Conservation (phyloP, 2,113 vertebrate species). For the Eurypyga helias region DNA sequence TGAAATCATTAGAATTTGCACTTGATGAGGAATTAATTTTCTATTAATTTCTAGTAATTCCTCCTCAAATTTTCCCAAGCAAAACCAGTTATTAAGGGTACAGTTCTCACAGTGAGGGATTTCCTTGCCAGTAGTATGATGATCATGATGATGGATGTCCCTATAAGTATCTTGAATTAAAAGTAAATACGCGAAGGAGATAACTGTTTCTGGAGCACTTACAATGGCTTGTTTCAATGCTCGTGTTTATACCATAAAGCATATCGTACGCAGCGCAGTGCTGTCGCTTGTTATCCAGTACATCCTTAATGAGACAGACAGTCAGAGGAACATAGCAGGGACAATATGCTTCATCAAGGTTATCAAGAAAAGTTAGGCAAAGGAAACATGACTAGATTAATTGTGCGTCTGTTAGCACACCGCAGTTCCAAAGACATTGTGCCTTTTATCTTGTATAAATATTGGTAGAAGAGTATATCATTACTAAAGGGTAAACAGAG, state of each 20-base stretch:
- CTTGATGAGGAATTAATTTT: neutral
- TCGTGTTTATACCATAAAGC: slow-evolving; percentile 13
- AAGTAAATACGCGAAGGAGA: slow-evolving; percentile 12
- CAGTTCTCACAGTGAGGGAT: neutral
- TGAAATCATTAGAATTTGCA: neutral
- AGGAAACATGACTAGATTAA: neutral
- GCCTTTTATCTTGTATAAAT: neutral
- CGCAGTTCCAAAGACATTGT: neutral
- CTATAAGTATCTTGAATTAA: slow-evolving; percentile 56
- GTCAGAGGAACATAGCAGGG: neutral
- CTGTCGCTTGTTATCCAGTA: slow-evolving; percentile 17
- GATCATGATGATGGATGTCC: neutral
- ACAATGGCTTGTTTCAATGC: neutral
- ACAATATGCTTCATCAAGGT: neutral
- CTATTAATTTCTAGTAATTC: neutral
- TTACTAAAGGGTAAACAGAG: neutral
- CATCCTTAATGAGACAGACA: slow-evolving; percentile 21
- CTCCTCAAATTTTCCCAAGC: neutral
- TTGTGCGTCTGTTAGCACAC: neutral
- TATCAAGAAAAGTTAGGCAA: slow-evolving; percentile 4
- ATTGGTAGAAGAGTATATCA: neutral
- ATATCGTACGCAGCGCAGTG: neutral
- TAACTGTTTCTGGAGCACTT: slow-evolving; percentile 9
- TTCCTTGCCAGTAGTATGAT: neutral
- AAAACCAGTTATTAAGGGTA: neutral